Percentiles rank a stretch among this genome's conserved stretches.
phyloP scores from a whole-genome alignment of 2,113 vertebrate genomes.

The Uria lomvia region DNA sequence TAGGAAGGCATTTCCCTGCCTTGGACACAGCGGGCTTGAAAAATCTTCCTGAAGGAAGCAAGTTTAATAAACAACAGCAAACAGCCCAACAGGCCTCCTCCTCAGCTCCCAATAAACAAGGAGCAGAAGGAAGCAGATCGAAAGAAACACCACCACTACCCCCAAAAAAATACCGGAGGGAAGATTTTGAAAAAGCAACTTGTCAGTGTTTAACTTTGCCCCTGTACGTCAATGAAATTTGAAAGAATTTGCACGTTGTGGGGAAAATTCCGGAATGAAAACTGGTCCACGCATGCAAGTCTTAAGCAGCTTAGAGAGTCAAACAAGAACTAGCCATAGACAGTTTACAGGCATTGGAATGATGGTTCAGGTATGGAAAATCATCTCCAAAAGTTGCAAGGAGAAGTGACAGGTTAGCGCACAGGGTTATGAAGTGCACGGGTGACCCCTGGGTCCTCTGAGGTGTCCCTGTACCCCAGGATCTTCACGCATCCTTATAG shows the following conservation, averaged over 20 bases:
- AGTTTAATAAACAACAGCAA: conserved; percentile 33
- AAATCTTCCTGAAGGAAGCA: conserved; percentile 24
- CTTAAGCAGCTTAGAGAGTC: neutral
- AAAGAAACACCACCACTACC: neutral
- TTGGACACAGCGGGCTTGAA: neutral
- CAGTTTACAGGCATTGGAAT: neutral
- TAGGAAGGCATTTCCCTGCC: neutral
- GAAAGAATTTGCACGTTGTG: neutral
- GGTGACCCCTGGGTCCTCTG: neutral
- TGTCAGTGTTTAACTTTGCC: neutral
- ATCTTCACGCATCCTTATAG: neutral
- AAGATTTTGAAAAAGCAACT: neutral
- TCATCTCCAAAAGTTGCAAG: neutral
- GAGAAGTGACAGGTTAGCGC: neutral
- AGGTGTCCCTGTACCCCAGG: neutral
- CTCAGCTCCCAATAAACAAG: neutral
- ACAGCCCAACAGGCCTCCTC: neutral
- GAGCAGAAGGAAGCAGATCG: neutral
- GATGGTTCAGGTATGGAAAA: neutral
- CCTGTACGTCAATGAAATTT: neutral
- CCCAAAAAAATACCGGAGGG: neutral
- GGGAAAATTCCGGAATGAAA: neutral
- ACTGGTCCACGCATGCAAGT: neutral
- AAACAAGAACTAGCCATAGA: neutral
- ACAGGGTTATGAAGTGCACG: neutral